Conservation (phyloP, 2,888 invertebrate genomes). For the Aphelenchoides bicaudatus region DNA sequence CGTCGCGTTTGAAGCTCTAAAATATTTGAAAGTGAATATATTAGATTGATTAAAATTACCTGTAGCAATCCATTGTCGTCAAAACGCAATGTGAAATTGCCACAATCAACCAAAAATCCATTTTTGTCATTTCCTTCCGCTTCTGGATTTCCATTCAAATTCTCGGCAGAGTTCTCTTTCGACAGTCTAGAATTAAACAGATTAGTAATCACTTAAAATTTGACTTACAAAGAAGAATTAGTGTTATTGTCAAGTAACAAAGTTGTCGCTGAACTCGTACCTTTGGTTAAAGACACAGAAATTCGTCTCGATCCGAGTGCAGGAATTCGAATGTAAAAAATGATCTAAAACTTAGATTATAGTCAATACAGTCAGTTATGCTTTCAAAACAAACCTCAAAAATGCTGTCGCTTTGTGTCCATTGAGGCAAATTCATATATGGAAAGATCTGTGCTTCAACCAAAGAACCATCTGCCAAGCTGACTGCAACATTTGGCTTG, state of each 20-base stretch:
- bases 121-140: neutral
- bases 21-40: neutral
- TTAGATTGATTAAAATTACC: neutral
- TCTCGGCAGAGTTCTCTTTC: too few species aligned
- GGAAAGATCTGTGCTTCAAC: constrained; percentile 26
- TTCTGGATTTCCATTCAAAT: neutral
- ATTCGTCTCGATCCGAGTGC: neutral
- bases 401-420: constrained; percentile 1
- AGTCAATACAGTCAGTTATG: neutral
- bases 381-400: constrained; percentile 17
- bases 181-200: neutral
- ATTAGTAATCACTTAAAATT: neutral
- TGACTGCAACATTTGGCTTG: constrained; percentile 18
- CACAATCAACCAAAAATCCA: neutral
- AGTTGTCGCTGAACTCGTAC: neutral
- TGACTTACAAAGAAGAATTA: neutral
- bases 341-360: neutral
- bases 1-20: constrained; percentile 2
- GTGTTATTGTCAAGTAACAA: neutral
- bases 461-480: neutral
- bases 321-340: neutral
- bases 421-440: constrained; percentile 5
- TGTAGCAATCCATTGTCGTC: constrained; percentile 3
- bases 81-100: neutral
- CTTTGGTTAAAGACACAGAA: neutral